Base-by-base conservation (phyloP, 1,140 invertebrate genomes). In the Gryllus bimaculatus region DNA sequence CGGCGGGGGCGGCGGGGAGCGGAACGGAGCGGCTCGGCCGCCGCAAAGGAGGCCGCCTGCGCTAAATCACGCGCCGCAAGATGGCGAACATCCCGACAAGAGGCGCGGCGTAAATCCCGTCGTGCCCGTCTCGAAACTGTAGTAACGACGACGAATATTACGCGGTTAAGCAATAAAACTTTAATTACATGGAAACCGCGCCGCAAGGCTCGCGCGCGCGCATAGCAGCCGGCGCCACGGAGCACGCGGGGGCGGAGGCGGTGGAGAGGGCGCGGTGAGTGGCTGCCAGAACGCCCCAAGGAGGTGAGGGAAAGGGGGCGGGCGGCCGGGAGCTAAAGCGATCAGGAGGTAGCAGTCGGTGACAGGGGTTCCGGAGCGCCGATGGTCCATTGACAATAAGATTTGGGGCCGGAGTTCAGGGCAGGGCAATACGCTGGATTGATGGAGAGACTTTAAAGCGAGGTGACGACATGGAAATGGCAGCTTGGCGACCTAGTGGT, bases 141-240 rank as follows among this genome's bases (percentile, higher is more conserved):
- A 66, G 54, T 66, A 66, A 66, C 54, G 54, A 66, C 54, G 54
- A 66, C 54, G 54, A 66, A 66, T 66, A 66, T 66, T 66, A 66
- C 54, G 54, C 54, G 54, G 54, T 66, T 66, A 66, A 66, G 54
- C 54, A 66, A 66, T 66, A 66, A 66, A 66, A 66, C 54, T 66
- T 66, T 66, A 66, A 66, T 66, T 66, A 66, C 54, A 66, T 18
- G 54, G 54, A 66, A 66, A 66, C 54, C 54, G 18, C 54, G 54
- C 54, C 54, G 54, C 54, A 7, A 66, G 26, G 26, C 26, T 39
- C 26, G 26, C 26, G 26, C 26, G 54, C 54, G 54, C 18, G 54
- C 54, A 66, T 18, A 10, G 54, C 54, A 66, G 26, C 26, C 54
- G 10, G 7, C 3, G 54, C 54, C 7, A 13, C 54, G 7, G 18